These are phyloP conservation scores for Maniola jurtina DNA, from an alignment of 1,140 invertebrate genomes.

Conservation along the genomic window DNA sequence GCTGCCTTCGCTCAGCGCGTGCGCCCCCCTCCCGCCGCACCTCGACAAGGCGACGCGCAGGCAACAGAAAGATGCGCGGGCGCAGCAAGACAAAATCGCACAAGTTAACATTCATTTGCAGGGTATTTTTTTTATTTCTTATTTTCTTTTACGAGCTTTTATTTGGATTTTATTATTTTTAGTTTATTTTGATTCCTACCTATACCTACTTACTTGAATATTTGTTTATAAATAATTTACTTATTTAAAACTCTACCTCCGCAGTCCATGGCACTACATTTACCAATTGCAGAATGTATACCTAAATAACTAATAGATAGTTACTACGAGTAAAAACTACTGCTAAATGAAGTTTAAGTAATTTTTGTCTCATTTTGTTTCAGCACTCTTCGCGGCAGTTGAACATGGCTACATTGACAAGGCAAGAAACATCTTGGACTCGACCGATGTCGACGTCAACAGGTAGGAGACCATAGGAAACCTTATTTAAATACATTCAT, in stretches of 20 bases:
- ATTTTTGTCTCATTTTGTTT: slow-evolving; percentile 55
- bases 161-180: slow-evolving; percentile 4
- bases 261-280: no score
- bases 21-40: slow-evolving; percentile 74
- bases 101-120: slow-evolving; percentile 93
- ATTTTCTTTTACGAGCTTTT: no score
- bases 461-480: no score
- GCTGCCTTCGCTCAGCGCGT: slow-evolving; percentile 70
- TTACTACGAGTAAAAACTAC: background rate
- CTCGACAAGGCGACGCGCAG: slow-evolving; percentile 71
- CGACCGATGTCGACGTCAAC: slow-evolving; percentile 94
- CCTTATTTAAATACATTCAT: no score
- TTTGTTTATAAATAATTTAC: no score
- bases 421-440: slow-evolving; percentile 92
- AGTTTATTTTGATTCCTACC: no score
- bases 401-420: slow-evolving; percentile 96
- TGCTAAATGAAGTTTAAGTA: background rate
- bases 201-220: no score
- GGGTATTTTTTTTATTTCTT: slow-evolving; percentile 80
- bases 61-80: slow-evolving; percentile 82
- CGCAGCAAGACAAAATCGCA: slow-evolving; percentile 85
- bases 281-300: no score
- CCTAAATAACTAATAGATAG: no score
- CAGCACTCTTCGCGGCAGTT: slow-evolving; percentile 94
- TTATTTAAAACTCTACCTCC: no score